A percentile compares a stretch with the other conserved stretches of the same genome.
These are phyloP conservation scores for Myotis findleyi DNA, from an alignment of 2,797 vertebrate genomes.

Conservation along the genomic window DNA sequence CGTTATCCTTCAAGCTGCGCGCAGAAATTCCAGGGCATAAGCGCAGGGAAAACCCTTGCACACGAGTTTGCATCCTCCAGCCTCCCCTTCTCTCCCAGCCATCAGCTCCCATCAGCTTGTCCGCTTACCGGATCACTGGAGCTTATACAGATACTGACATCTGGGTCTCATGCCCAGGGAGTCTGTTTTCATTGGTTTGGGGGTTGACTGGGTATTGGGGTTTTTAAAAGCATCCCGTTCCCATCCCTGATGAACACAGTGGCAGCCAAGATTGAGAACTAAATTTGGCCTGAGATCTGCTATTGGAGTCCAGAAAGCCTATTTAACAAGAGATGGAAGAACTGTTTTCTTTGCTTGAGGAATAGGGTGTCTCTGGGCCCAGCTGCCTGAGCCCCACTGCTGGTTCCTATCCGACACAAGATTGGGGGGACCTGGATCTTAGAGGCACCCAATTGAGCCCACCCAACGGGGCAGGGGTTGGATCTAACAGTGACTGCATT, in stretches of 20 bases:
- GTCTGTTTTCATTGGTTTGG: neutral
- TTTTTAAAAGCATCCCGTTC: neutral
- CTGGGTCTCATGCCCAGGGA: neutral
- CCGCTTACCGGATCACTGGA: neutral
- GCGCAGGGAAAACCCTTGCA: rapidly evolving
- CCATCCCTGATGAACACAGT: neutral
- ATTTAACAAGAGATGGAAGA: neutral
- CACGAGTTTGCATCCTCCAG: rapidly evolving
- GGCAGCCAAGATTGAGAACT: neutral
- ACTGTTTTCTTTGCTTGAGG: neutral
- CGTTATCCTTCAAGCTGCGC: neutral
- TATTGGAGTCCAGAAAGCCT: neutral
- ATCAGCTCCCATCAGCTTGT: neutral
- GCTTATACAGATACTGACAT: neutral
- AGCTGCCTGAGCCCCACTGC: neutral
- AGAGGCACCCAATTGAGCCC: neutral
- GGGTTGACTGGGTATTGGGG: neutral
- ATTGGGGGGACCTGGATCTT: neutral
- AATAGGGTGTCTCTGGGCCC: neutral
- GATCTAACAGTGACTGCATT: neutral
- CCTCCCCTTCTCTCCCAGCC: neutral
- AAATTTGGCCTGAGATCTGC: neutral
- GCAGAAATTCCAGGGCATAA: neutral
- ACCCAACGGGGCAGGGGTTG: neutral
- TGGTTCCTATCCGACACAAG: neutral